Evolutionary conservation across 2,113 vertebrate genomes (phyloP), one percentile per base, ranked within the genome.

Genomic region (Thamnaconus septentrionalis): DNA sequence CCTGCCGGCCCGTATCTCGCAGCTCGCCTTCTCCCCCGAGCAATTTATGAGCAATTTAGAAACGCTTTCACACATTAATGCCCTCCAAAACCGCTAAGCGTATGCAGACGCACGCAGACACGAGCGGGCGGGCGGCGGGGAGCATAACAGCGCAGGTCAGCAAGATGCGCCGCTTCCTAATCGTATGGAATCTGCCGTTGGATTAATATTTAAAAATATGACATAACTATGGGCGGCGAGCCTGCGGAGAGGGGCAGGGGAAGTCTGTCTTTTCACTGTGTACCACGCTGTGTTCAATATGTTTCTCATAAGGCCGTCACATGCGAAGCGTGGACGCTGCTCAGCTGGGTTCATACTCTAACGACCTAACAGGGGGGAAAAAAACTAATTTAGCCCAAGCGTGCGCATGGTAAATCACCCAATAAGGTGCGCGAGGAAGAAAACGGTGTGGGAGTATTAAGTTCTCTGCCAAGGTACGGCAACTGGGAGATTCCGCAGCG

Each of bases 1-100:
- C 73, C 18, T 31, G 18, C 18, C 18, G 18, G 18, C 2, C 18
- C 18, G 18, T 31, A 31, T 31, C 18, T 60, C 71, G 64, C 54
- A 54, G 78, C 73, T 67, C 66, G 73, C 64, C 75, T 68, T 74
- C 59, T 78, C 80, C 77, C 75, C 4, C 43, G 79, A 83, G 85
- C 78, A 83, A 85, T 82, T 86, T 79, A 78, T 62, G 74, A 80
- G 81, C 83, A 80, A 87, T 82, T 88, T 85, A 80, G 75, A 87
- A 86, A 85, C 68, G 53, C 72, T 86, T 90, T 85, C 73, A 85
- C 76, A 78, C 80, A 87, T 81, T 80, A 89, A 81, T 77, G 62
- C 81, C 73, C 72, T 82, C 71, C 18, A 80, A 66, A 69, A 78
- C 64, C 11, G 56, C 56, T 57, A 56, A 65, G 53, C 69, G 58